These are phyloP conservation scores for Oryzias woworae DNA, from an alignment of 2,113 vertebrate genomes.

Conservation along the genomic window DNA sequence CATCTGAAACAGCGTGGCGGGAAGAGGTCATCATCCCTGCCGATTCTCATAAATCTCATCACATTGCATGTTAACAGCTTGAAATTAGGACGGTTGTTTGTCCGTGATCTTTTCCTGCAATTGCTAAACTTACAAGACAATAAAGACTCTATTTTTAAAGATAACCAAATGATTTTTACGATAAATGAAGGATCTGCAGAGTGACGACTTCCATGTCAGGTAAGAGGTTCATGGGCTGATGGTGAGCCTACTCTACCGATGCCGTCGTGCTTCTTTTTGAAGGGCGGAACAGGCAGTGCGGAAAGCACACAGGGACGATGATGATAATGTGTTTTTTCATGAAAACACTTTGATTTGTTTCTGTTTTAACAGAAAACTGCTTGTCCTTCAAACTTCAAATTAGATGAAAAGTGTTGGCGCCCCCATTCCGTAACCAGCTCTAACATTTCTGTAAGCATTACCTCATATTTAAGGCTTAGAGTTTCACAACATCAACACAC, in stretches of 20 bases:
- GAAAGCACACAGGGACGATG: constrained; percentile 17
- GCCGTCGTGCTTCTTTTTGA: constrained; percentile 1
- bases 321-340: constrained; percentile 18
- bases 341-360: neutral
- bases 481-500: neutral
- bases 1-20: constrained; percentile 47
- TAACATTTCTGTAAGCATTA: neutral
- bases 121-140: constrained; percentile 6
- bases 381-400: neutral
- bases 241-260: constrained; percentile 26
- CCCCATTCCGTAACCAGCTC: too few species aligned
- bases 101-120: constrained; percentile 49
- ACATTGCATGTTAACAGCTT: constrained; percentile 74
- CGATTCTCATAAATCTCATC: constrained; percentile 55
- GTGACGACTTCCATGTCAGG: too few species aligned
- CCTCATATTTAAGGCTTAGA: neutral
- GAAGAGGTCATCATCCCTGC: constrained; percentile 38
- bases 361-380: neutral
- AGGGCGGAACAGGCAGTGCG: constrained; percentile 2
- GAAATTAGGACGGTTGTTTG: constrained; percentile 59
- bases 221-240: constrained; percentile 15
- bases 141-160: neutral
- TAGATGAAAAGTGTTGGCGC: neutral
- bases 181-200: neutral
- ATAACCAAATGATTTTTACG: too few species aligned